Conservation (phyloP, 2,113 vertebrate genomes). For the Percina caprodes region DNA sequence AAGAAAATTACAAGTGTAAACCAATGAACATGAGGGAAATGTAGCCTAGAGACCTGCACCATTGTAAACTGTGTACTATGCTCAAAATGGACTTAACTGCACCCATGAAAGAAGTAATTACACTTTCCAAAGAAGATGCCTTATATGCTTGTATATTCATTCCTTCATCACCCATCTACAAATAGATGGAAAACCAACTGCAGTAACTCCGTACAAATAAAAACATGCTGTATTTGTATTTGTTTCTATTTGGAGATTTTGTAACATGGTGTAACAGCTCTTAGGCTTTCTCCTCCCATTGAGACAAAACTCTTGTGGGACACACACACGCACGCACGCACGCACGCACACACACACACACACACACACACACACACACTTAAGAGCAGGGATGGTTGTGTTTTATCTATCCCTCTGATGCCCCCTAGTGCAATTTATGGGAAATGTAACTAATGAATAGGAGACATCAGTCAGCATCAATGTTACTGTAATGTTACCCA, state of each 20-base stretch:
- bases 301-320: neutral
- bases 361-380: neutral
- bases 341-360: neutral
- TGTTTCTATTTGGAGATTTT: neutral
- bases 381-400: neutral
- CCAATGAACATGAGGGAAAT: neutral
- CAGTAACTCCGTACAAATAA: neutral
- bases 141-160: neutral
- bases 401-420: constrained; percentile 43
- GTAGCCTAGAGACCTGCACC: neutral
- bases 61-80: neutral
- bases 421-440: constrained; percentile 61
- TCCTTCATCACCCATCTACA: neutral
- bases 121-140: neutral
- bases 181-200: neutral
- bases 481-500: constrained; percentile 1
- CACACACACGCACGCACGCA: neutral
- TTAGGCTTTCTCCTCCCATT: neutral
- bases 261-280: neutral
- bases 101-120: neutral
- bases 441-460: constrained; percentile 27
- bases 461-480: constrained; percentile 3
- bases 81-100: neutral
- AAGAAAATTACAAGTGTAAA: neutral
- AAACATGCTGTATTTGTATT: neutral